Evolutionary conservation across 2,888 invertebrate species (phyloP).

Genomic region (Rhamphomyia laevipes): DNA sequence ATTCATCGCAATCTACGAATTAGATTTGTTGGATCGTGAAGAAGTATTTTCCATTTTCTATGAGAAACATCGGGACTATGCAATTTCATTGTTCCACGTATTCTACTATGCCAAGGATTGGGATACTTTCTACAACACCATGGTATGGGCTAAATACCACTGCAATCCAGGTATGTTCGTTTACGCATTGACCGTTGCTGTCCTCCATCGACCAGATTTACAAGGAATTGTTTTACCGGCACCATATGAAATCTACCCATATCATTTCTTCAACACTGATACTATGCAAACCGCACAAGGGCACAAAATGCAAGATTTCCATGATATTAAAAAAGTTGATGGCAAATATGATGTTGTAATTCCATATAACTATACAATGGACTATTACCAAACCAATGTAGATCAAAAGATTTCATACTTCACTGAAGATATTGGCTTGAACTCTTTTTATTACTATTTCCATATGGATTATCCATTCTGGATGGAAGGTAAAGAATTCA

Average conservation of each 20-base stretch:
- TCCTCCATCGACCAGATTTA: slow-evolving; percentile 45
- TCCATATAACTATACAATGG: slow-evolving; percentile 48
- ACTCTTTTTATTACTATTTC: slow-evolving; percentile 53
- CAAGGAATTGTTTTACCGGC: slow-evolving; percentile 46
- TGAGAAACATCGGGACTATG: slow-evolving; percentile 21
- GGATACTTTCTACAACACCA: slow-evolving; percentile 52
- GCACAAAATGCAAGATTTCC: slow-evolving; percentile 2
- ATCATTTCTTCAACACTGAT: slow-evolving; percentile 47
- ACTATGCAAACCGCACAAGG: slow-evolving; percentile 33
- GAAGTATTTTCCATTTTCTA: slow-evolving; percentile 13
- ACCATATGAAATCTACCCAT: slow-evolving; percentile 50
- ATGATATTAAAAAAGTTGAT: slow-evolving; percentile 9
- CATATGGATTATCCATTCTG: slow-evolving; percentile 52
- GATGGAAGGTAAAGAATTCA: slow-evolving; percentile 43
- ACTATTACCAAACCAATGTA: slow-evolving; percentile 40
- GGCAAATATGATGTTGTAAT: slow-evolving; percentile 27
- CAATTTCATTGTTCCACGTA: slow-evolving; percentile 48
- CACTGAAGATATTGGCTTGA: slow-evolving; percentile 57
- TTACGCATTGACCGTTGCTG: slow-evolving; percentile 46
- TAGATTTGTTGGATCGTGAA: slow-evolving; percentile 5
- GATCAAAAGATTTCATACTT: slow-evolving; percentile 54
- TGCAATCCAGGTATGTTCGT: slow-evolving; percentile 48
- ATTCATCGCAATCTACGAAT: slow-evolving; percentile 7
- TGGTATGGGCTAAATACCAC: slow-evolving; percentile 48
- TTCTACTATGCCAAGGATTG: slow-evolving; percentile 56